Conservation (phyloP, 2,888 invertebrate genomes). For the Thereva nobilitata region DNA sequence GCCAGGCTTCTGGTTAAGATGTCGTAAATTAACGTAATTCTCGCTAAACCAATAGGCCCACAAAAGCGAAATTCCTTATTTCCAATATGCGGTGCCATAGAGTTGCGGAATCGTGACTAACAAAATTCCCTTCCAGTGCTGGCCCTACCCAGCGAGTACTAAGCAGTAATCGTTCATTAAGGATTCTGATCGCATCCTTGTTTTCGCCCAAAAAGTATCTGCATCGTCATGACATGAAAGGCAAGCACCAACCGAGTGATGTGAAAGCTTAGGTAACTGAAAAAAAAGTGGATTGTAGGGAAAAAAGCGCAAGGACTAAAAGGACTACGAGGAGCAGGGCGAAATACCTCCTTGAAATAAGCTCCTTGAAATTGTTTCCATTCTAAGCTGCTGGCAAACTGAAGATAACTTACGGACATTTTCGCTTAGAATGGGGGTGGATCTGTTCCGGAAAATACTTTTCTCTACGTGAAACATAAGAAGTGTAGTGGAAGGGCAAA, state of each 20-base stretch:
- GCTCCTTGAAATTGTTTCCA: constrained; percentile 24
- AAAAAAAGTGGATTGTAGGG: too few species aligned
- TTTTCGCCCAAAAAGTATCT: constrained; percentile 27
- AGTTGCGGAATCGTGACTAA: constrained; percentile 22
- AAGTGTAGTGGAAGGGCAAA: neutral
- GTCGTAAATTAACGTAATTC: constrained; percentile 21
- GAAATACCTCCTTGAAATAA: constrained; percentile 18
- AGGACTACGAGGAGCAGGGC: neutral
- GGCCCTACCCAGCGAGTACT: constrained; percentile 18
- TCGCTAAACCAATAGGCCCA: constrained; percentile 13
- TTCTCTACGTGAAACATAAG: constrained; percentile 9
- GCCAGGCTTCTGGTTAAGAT: neutral
- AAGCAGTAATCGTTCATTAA: constrained; percentile 31
- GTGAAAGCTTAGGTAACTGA: constrained; percentile 18
- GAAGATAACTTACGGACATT: constrained; percentile 24
- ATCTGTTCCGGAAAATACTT: constrained; percentile 14
- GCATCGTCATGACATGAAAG: constrained; percentile 29
- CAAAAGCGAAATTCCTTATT: constrained; percentile 2
- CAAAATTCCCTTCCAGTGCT: constrained; percentile 1
- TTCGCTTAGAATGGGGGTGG: constrained; percentile 11
- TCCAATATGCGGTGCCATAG: constrained; percentile 3
- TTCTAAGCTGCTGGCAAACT: constrained; percentile 25
- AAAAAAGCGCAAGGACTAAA: too few species aligned
- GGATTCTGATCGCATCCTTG: constrained; percentile 36
- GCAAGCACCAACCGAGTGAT: constrained; percentile 17